Conservation (phyloP, 2,797 vertebrate species). For the Phrynocephalus guinanensis region DNA sequence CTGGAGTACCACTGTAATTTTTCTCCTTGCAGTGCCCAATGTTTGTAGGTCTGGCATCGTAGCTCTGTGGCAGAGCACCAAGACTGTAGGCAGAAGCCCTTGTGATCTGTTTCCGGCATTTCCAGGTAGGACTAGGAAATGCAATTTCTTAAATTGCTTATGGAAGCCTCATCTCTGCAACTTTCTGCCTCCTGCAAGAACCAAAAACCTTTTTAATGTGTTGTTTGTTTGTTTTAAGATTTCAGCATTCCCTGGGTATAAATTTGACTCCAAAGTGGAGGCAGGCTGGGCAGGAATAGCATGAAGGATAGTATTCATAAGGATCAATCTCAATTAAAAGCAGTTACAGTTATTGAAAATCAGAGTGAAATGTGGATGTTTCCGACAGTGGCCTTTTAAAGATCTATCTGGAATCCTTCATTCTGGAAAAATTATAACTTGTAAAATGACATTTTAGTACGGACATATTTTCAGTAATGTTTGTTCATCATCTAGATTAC, state of each 20-base stretch:
- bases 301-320: background rate
- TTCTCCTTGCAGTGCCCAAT: background rate
- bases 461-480: conserved; percentile 37
- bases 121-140: no score
- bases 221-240: background rate
- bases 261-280: background rate
- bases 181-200: background rate
- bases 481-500: conserved; percentile 39
- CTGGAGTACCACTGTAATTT: background rate
- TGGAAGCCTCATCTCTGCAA: no score
- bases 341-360: no score
- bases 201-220: background rate
- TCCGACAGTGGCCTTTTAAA: background rate
- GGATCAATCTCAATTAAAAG: no score
- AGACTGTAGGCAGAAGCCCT: no score
- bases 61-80: background rate
- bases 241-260: background rate
- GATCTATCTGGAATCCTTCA: background rate
- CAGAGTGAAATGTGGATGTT: background rate
- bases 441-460: fast-evolving
- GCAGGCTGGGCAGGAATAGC: background rate
- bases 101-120: no score
- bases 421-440: conserved; percentile 10
- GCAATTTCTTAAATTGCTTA: no score
- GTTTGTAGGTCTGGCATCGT: background rate